Conservation (phyloP, 2,113 vertebrate genomes). For the Oncorhynchus masou region DNA sequence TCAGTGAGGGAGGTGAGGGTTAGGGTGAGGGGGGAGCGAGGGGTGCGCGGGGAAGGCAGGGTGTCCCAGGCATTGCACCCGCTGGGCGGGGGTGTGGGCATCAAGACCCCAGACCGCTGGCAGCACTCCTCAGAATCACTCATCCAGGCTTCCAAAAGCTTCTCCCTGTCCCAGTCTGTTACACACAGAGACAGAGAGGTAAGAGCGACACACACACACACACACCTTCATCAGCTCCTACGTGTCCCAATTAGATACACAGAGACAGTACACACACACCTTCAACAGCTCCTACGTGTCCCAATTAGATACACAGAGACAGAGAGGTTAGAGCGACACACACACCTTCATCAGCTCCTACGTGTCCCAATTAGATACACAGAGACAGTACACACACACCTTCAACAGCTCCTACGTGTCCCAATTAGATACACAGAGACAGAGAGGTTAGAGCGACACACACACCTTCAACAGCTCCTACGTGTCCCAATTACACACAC, state of each 20-base stretch:
- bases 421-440: not conserved
- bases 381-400: too few relatives aligned
- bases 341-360: too few relatives aligned
- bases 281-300: too few relatives aligned
- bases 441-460: not conserved
- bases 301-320: too few relatives aligned
- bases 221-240: slow-evolving; percentile 58
- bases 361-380: too few relatives aligned
- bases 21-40: slow-evolving; percentile 87
- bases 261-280: not conserved
- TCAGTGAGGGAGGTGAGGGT: slow-evolving; percentile 91
- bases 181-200: not conserved
- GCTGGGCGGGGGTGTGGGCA: slow-evolving; percentile 94
- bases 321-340: too few relatives aligned
- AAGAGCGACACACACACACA: not conserved
- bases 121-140: slow-evolving; percentile 91
- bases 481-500: not conserved
- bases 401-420: too few relatives aligned
- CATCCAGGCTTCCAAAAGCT: slow-evolving; percentile 98
- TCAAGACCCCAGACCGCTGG: slow-evolving; percentile 94
- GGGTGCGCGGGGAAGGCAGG: slow-evolving; percentile 93
- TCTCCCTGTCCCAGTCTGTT: slow-evolving; percentile 97
- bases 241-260: slow-evolving; percentile 63
- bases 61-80: slow-evolving; percentile 97
- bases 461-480: not conserved